Percentiles rank a stretch among this genome's conserved stretches.
Evolutionary conservation across 2,888 invertebrate genomes (phyloP).

Genomic region (Abrostola triplasia): DNA sequence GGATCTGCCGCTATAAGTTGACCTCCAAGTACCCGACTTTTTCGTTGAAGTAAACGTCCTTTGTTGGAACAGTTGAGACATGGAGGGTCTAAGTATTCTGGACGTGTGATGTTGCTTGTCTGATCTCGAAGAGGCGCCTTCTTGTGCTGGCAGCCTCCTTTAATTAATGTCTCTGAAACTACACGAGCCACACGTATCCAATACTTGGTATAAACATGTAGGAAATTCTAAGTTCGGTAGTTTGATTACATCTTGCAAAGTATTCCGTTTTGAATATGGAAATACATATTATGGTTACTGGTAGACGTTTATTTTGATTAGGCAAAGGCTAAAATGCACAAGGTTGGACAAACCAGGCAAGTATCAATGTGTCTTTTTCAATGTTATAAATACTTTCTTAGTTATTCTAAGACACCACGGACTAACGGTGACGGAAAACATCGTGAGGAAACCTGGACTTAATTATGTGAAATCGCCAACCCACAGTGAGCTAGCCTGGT

Average conservation of each 20-base stretch:
- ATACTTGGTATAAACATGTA: slow-evolving; percentile 71
- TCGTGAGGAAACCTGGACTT: too few species aligned
- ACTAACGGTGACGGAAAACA: too few species aligned
- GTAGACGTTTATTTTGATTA: too few species aligned
- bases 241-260: slow-evolving; percentile 63
- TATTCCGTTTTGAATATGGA: slow-evolving; percentile 1
- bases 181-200: slow-evolving; percentile 71
- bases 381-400: too few species aligned
- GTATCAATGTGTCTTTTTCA: too few species aligned
- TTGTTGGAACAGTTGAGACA: slow-evolving; percentile 48
- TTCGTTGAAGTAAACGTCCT: slow-evolving; percentile 46
- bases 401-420: too few species aligned
- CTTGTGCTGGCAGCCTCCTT: slow-evolving; percentile 83
- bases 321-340: too few species aligned
- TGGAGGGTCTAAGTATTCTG: slow-evolving; percentile 68
- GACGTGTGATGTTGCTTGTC: slow-evolving; percentile 71
- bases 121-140: slow-evolving; percentile 80
- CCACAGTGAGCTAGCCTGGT: too few species aligned
- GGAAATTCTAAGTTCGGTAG: slow-evolving; percentile 70
- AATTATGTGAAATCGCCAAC: too few species aligned
- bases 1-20: slow-evolving; percentile 62
- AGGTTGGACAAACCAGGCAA: too few species aligned
- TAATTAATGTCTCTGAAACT: slow-evolving; percentile 84
- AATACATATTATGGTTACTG: too few species aligned
- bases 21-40: slow-evolving; percentile 48